Conservation (phyloP, 1,140 invertebrate species). For the Zaprionus lachaisei region DNA sequence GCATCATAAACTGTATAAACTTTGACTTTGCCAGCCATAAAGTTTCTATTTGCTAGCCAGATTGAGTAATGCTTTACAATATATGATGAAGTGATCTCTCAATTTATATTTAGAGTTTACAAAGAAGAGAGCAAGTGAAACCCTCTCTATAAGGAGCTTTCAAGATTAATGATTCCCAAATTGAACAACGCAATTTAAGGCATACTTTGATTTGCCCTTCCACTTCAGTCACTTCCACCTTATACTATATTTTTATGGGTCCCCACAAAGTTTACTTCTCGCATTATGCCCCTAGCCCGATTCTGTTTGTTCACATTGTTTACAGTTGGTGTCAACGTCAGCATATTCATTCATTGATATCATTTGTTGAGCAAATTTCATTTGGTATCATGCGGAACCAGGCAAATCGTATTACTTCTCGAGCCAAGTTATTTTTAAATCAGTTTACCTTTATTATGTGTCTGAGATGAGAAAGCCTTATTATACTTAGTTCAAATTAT, state of each 20-base stretch:
- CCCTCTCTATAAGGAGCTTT: too few species aligned
- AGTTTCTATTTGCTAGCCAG: neutral
- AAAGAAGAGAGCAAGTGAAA: neutral
- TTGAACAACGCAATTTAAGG: neutral
- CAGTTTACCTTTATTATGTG: neutral
- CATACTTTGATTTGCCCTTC: neutral
- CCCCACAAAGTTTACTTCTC: constrained; percentile 17
- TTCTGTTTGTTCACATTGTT: constrained; percentile 69
- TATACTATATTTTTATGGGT: constrained; percentile 35
- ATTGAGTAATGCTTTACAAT: neutral
- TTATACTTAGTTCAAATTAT: neutral
- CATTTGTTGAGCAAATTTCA: constrained; percentile 40
- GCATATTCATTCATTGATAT: constrained; percentile 43
- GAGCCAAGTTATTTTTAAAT: neutral
- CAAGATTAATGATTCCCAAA: neutral
- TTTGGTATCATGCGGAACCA: constrained; percentile 24
- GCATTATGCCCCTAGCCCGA: constrained; percentile 21
- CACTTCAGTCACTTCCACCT: neutral
- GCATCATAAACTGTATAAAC: neutral
- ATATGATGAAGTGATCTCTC: neutral
- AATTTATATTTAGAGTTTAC: neutral
- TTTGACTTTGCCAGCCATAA: constrained; percentile 1
- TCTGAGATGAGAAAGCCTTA: neutral
- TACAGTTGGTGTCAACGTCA: constrained; percentile 63
- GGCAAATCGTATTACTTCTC: neutral